Base-by-base conservation (phyloP, 2,797 vertebrate species). In the Huso huso region DNA sequence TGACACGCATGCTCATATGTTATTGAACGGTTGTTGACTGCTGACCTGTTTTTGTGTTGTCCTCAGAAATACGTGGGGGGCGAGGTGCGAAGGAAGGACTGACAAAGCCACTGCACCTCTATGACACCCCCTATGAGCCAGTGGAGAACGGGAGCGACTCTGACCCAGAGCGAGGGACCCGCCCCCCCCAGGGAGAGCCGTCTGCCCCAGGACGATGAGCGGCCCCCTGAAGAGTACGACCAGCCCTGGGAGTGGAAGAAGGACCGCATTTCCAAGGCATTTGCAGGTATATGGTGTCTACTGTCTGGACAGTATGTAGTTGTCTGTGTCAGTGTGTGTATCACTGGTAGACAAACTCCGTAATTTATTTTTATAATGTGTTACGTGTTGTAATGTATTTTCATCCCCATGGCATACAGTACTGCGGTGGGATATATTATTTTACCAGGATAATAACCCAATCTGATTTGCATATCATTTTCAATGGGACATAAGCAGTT, bases 211-310 rank as follows among this genome's bases (percentile, higher is more conserved):
- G 95, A 97, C 0, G 97, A 98, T 0, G 96, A 99, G 76, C 88
- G 97, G 76, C 97, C 97, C 0, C 93, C 95, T 0, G 97, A 98
- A 75, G 97, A 99, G 63, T 99, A 99, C 0, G 97, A 99, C 83
- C 96, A 99, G 70, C 90, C 93, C 76, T 91, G 88, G 88, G 90
- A 89, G 53, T 91, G 93, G 92, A 92, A 95, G 82, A 94, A 92
- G 83, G 93, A 93, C 76, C 77, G 87, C 73, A 92, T 91, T 78
- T 92, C 94, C 85, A 95, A 94, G 87, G 89, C 95, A 69, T 93
- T 93, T 77, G 93, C 94, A 81, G 95, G 95, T 97, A 90, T 86
- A 81, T 6, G 71, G 76, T 37, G 23, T 37, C 23, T 37, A 4
- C 23, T 37, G 23, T 3, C 23, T 37, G 23, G 23, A 37, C 4